A percentile compares a stretch with the other conserved stretches of the same genome.
These are phyloP conservation scores for Octodonta nipae DNA, from an alignment of 2,888 invertebrate genomes.

Conservation along the genomic window DNA sequence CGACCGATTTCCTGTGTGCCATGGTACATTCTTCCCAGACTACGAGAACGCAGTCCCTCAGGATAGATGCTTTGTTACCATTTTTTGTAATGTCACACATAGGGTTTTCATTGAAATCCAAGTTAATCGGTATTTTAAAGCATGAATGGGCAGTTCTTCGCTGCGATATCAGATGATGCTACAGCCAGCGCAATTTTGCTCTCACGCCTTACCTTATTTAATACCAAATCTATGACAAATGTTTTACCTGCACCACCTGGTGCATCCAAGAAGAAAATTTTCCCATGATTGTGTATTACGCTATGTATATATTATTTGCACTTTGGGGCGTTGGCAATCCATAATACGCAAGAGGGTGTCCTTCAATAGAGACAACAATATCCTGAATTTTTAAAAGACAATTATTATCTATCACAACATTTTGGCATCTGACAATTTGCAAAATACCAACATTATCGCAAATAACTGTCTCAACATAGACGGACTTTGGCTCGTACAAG, in stretches of 20 bases:
- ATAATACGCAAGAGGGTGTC: too few species aligned
- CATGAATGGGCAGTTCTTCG: background rate
- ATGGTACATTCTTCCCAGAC: constrained; percentile 1
- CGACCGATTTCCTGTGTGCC: background rate
- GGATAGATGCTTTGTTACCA: background rate
- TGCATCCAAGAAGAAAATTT: too few species aligned
- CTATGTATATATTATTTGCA: too few species aligned
- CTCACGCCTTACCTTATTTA: background rate
- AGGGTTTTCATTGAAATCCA: background rate
- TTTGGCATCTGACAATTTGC: too few species aligned
- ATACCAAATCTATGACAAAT: constrained; percentile 1
- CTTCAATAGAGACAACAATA: too few species aligned
- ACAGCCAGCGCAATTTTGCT: background rate
- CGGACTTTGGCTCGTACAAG: too few species aligned
- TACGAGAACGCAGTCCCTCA: background rate
- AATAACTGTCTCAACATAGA: too few species aligned
- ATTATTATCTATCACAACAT: too few species aligned
- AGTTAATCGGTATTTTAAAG: background rate
- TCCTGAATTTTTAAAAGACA: too few species aligned
- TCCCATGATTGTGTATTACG: too few species aligned
- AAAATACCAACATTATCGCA: too few species aligned
- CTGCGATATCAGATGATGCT: background rate
- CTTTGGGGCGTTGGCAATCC: too few species aligned
- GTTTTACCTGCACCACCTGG: background rate
- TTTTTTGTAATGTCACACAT: background rate